Percentiles rank a stretch among this genome's conserved stretches.
phyloP scores from a whole-genome alignment of 2,888 invertebrate genomes.

The Pristionchus mayeri region DNA sequence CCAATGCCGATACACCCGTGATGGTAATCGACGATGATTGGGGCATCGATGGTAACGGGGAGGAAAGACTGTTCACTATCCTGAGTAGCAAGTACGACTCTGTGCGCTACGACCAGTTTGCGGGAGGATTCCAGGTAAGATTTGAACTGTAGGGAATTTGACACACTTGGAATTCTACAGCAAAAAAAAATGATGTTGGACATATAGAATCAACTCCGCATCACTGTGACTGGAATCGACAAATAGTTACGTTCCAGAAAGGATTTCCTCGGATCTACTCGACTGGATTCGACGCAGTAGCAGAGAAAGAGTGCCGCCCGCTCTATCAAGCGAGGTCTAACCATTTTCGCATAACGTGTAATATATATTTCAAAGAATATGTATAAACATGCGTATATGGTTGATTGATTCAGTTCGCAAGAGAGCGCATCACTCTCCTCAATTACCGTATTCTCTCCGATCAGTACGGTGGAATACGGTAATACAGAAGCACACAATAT shows the following conservation, averaged over 20 bases:
- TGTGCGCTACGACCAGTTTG: no score
- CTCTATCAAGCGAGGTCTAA: neutral
- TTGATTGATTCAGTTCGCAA: neutral
- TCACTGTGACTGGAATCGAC: neutral
- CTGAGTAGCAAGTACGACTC: no score
- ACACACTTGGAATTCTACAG: no score
- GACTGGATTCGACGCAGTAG: neutral
- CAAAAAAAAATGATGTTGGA: no score
- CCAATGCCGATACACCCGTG: no score
- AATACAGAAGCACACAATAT: neutral
- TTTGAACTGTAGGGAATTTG: no score
- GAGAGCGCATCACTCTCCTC: neutral
- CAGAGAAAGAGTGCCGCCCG: neutral
- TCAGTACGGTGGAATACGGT: constrained; percentile 19
- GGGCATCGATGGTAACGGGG: no score
- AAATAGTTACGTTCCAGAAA: neutral
- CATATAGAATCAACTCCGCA: no score
- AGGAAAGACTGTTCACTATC: no score
- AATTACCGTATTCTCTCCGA: constrained; percentile 19
- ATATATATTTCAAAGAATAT: neutral
- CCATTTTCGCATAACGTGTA: neutral
- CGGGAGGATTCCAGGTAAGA: no score
- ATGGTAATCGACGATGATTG: no score
- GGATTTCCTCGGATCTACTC: neutral
- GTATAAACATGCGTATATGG: no score